Conservation (phyloP, 2,888 invertebrate species). For the Nezara viridula region DNA sequence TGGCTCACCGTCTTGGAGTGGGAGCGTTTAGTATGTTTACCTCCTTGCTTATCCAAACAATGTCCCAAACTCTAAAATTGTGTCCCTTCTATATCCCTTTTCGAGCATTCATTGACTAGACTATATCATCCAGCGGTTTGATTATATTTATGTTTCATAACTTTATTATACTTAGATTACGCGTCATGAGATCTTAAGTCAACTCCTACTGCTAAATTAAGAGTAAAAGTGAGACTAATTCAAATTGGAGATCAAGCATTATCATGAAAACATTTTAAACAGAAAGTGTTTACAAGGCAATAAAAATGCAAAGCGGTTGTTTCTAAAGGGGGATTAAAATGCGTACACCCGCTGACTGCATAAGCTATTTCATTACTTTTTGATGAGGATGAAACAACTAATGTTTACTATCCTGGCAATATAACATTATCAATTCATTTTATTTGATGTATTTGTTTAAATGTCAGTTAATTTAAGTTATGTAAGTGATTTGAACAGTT, state of each 20-base stretch:
- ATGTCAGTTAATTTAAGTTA: too few species aligned
- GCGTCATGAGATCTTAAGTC: background rate
- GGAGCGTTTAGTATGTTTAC: too few species aligned
- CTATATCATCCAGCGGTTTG: too few species aligned
- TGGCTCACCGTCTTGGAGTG: too few species aligned
- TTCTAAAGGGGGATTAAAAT: conserved; percentile 10
- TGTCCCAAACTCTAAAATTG: too few species aligned
- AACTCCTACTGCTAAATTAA: too few species aligned
- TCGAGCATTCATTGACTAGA: too few species aligned
- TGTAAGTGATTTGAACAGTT: too few species aligned
- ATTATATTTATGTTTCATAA: too few species aligned
- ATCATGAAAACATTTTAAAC: background rate
- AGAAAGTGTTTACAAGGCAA: background rate
- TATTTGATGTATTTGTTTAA: background rate
- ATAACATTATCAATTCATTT: background rate
- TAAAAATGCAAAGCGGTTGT: background rate
- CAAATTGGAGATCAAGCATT: background rate
- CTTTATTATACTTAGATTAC: too few species aligned
- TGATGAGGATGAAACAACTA: background rate
- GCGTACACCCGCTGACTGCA: background rate
- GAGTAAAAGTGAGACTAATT: background rate
- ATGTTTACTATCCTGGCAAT: background rate
- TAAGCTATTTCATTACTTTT: conserved; percentile 8
- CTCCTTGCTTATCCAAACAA: too few species aligned
- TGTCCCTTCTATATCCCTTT: too few species aligned